Percentiles rank a stretch among this genome's conserved stretches.
Conservation (phyloP, 2,888 invertebrate genomes). For the Drosophila mettleri region DNA sequence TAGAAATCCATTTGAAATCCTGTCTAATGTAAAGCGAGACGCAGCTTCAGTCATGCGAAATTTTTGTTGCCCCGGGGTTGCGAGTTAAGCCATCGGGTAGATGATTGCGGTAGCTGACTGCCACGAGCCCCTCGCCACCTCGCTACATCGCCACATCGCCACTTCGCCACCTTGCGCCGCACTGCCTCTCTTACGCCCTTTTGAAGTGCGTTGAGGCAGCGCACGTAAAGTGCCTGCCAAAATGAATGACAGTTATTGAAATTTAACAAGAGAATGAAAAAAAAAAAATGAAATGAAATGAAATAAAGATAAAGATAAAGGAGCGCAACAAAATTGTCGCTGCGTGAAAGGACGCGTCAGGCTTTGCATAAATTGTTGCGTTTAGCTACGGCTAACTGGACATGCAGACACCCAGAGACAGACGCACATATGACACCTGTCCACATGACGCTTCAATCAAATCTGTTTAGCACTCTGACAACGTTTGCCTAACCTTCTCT, state of each 20-base stretch:
- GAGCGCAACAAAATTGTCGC: conserved; percentile 36
- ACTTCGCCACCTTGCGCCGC: not conserved
- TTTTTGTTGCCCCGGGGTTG: conserved; percentile 24
- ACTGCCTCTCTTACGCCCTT: conserved; percentile 19
- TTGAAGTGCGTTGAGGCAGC: conserved; percentile 67
- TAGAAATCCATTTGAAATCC: conserved; percentile 72
- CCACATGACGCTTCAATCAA: conserved; percentile 67
- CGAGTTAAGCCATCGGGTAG: conserved; percentile 3
- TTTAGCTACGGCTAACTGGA: conserved; percentile 72
- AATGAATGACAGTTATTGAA: conserved; percentile 81
- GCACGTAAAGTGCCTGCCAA: conserved; percentile 77
- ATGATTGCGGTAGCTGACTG: conserved; percentile 11
- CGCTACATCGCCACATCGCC: not conserved
- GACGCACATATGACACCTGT: conserved; percentile 48
- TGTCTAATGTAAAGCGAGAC: conserved; percentile 61
- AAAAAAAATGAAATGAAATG: conserved; percentile 25
- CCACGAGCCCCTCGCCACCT: not conserved
- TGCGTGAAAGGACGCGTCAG: conserved; percentile 38
- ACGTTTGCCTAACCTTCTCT: conserved; percentile 7
- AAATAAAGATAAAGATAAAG: conserved; percentile 40
- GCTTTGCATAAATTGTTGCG: conserved; percentile 71
- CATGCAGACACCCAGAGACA: conserved; percentile 29
- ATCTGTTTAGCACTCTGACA: conserved; percentile 40
- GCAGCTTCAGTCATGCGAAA: conserved; percentile 54
- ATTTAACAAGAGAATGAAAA: conserved; percentile 47